phyloP scores from a whole-genome alignment of 2,888 invertebrate species.

The Ichneumon xanthorius region DNA sequence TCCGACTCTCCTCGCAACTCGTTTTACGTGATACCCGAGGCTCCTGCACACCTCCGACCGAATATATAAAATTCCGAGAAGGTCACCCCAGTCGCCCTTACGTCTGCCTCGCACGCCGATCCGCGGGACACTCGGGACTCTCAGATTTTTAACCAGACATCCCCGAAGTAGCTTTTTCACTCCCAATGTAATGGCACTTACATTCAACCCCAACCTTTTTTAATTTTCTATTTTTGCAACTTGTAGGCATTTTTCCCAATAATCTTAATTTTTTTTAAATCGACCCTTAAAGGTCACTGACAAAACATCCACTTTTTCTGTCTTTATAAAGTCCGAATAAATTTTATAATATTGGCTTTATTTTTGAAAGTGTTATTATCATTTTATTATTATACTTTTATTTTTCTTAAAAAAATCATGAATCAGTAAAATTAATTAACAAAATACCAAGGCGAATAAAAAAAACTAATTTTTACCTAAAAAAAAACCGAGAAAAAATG shows the following conservation, averaged over 20 bases:
- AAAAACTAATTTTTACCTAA: no score
- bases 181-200: background rate
- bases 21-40: slow-evolving; percentile 35
- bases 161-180: slow-evolving; percentile 5
- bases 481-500: no score
- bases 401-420: no score
- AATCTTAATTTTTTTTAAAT: no score
- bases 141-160: slow-evolving; percentile 1
- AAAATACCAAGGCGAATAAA: no score
- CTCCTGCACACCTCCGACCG: slow-evolving; percentile 27
- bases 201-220: background rate
- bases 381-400: no score
- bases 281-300: no score
- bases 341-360: no score
- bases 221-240: background rate
- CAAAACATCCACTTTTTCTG: no score
- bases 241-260: background rate
- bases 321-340: no score
- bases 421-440: no score
- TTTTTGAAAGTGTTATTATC: no score
- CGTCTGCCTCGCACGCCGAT: background rate
- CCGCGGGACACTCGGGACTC: slow-evolving; percentile 4
- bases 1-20: slow-evolving; percentile 12
- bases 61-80: slow-evolving; percentile 43
- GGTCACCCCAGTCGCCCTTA: slow-evolving; percentile 12